Conservation (phyloP, 2,113 vertebrate genomes). For the Tragulus kanchil region DNA sequence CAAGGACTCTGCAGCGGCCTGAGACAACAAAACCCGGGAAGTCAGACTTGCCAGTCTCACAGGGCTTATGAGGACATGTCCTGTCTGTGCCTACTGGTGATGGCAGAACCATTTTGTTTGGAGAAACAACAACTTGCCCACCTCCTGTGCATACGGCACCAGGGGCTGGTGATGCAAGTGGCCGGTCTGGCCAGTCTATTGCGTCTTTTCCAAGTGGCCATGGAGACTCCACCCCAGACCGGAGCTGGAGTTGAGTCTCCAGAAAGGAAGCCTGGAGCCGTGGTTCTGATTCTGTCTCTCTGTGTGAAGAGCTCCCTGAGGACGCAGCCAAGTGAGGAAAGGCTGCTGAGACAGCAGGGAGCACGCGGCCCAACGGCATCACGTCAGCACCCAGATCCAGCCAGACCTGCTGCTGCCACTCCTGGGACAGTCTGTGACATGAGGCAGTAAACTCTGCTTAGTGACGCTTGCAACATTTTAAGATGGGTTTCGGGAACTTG, state of each 20-base stretch:
- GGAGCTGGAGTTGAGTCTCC: too few relatives aligned
- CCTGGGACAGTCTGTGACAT: background rate
- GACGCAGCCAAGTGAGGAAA: background rate
- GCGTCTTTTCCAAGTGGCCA: background rate
- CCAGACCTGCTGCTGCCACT: too few relatives aligned
- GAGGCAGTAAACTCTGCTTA: background rate
- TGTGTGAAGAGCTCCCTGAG: background rate
- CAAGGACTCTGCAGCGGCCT: background rate
- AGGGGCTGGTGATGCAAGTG: accelerated
- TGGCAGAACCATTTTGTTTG: background rate
- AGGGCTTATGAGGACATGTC: background rate
- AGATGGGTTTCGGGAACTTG: background rate
- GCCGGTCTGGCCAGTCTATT: background rate
- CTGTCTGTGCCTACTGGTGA: too few relatives aligned
- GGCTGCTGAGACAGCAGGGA: background rate
- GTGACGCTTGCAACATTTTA: background rate
- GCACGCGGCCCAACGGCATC: accelerated
- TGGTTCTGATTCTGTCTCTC: background rate
- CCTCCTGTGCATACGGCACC: background rate
- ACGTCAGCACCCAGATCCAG: background rate
- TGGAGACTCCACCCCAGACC: background rate
- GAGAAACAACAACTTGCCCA: background rate
- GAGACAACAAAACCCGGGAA: background rate
- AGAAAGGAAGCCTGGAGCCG: background rate
- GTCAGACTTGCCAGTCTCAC: background rate